phyloP scores from a whole-genome alignment of 2,113 vertebrate genomes.

The Hydrolagus affinis region DNA sequence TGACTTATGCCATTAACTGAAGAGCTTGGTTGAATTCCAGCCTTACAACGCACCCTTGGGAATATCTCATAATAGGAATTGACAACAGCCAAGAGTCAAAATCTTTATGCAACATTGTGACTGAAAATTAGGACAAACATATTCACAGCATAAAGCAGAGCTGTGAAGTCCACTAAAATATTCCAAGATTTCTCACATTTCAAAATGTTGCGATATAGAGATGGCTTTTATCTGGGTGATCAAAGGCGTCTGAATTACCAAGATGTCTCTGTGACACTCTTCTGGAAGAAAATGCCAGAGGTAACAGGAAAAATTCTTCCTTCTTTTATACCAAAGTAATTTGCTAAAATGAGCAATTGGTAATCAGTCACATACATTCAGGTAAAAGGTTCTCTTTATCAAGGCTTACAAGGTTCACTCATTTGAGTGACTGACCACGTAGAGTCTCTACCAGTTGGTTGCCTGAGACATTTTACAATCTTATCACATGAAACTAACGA shows the following conservation, averaged over 20 bases:
- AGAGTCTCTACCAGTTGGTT: neutral
- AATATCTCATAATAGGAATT: neutral
- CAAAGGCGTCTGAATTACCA: neutral
- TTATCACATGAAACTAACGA: no score
- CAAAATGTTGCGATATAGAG: neutral
- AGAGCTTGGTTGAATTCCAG: neutral
- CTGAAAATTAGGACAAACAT: neutral
- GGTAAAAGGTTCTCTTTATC: neutral
- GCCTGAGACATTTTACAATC: no score
- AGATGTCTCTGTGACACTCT: neutral
- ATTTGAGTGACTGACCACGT: neutral
- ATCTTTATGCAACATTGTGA: neutral
- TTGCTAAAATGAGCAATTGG: neutral
- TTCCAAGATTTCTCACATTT: neutral
- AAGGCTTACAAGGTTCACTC: neutral
- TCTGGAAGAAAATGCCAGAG: neutral
- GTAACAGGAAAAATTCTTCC: no score
- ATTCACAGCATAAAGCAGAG: neutral
- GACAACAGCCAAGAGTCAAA: neutral
- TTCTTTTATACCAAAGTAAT: neutral
- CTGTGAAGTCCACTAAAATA: neutral
- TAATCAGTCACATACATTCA: neutral
- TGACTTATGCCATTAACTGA: no score
- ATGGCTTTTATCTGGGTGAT: neutral
- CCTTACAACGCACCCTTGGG: neutral